Percentiles rank a stretch among this genome's conserved stretches.
phyloP scores from a whole-genome alignment of 1,140 invertebrate species.

The Eulimnadia texana region DNA sequence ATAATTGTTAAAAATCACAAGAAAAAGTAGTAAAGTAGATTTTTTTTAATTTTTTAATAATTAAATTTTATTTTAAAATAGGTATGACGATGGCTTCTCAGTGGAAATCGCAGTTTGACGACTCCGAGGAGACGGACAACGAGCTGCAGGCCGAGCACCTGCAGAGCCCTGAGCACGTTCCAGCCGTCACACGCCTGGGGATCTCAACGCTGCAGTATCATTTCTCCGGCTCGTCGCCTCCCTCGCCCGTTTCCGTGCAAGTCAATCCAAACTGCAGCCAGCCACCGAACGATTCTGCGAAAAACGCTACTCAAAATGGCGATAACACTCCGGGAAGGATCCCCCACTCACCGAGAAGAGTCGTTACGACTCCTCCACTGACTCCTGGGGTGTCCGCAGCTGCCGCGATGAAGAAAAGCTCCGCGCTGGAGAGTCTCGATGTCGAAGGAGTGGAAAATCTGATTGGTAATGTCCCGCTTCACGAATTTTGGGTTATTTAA shows the following conservation, averaged over 20 bases:
- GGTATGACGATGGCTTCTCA: constrained; percentile 71
- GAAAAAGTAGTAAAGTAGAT: no score
- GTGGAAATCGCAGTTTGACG: constrained; percentile 89
- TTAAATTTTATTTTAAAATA: no score
- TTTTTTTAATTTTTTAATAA: no score
- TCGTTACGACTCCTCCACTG: not conserved
- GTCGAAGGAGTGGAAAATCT: constrained; percentile 11
- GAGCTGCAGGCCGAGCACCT: constrained; percentile 73
- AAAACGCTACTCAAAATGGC: not conserved
- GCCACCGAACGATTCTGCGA: not conserved
- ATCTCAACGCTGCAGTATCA: constrained; percentile 11
- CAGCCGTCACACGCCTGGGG: constrained; percentile 1
- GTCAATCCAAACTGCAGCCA: not conserved
- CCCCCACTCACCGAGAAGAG: not conserved
- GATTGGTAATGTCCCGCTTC: not conserved
- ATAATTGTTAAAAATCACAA: no score
- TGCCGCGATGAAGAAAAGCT: not conserved
- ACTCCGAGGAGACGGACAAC: constrained; percentile 74
- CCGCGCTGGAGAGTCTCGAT: constrained; percentile 10
- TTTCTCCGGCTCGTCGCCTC: not conserved
- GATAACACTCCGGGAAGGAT: not conserved
- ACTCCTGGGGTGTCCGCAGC: not conserved
- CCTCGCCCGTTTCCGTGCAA: not conserved
- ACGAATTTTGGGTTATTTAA: no score
- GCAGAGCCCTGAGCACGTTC: constrained; percentile 50